phyloP scores from a whole-genome alignment of 2,797 vertebrate genomes.

The Peromyscus attwateri region DNA sequence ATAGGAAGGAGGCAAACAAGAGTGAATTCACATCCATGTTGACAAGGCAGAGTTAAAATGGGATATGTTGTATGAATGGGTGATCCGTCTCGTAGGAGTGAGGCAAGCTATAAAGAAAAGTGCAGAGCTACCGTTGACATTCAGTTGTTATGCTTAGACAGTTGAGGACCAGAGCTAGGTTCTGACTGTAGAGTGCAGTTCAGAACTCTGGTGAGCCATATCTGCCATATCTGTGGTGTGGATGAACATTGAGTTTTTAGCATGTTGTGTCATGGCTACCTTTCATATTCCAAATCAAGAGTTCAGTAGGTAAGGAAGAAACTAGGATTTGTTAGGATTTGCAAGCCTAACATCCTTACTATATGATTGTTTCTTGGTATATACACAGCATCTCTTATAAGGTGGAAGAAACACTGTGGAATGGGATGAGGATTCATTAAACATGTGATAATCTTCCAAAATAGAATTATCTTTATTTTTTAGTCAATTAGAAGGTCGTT shows the following conservation, averaged over 20 bases:
- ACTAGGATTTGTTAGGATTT: not conserved
- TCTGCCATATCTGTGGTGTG: not conserved
- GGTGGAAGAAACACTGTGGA: not conserved
- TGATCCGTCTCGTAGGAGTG: not conserved
- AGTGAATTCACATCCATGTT: not conserved
- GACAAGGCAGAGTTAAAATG: not conserved
- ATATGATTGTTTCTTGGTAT: not conserved
- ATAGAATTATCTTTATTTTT: slow-evolving; percentile 34
- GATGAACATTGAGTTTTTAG: not conserved
- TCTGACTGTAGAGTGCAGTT: not conserved
- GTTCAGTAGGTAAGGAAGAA: not conserved
- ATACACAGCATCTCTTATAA: not conserved
- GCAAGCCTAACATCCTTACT: not conserved
- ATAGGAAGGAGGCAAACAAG: not conserved
- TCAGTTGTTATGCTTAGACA: not conserved
- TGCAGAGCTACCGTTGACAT: not conserved
- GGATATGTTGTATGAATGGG: not conserved
- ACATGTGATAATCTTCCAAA: not conserved
- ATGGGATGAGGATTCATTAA: not conserved
- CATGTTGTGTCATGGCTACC: not conserved
- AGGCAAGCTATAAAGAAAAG: not conserved
- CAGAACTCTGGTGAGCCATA: not conserved
- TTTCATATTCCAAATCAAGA: not conserved
- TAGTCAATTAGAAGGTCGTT: not conserved
- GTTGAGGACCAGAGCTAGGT: not conserved